These are phyloP conservation scores for Zapornia atra DNA, from an alignment of 2,113 vertebrate genomes.

Conservation along the genomic window DNA sequence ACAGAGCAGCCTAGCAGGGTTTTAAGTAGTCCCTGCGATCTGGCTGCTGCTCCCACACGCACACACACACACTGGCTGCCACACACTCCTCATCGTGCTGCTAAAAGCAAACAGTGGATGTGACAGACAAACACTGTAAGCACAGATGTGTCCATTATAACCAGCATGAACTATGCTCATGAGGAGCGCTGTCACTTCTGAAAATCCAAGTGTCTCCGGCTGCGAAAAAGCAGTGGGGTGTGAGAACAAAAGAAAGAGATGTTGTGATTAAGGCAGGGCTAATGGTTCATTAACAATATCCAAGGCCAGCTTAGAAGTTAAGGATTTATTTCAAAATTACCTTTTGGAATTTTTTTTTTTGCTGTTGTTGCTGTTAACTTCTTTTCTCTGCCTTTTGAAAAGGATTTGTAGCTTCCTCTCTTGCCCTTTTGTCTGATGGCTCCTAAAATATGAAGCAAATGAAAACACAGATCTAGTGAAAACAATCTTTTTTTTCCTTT, in stretches of 20 bases:
- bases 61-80: slow-evolving; percentile 28
- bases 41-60: slow-evolving; percentile 33
- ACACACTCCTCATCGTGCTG: slow-evolving; percentile 52
- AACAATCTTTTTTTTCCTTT: slow-evolving; percentile 28
- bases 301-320: slow-evolving; percentile 39
- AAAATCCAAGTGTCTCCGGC: slow-evolving; percentile 43
- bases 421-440: slow-evolving; percentile 39
- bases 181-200: slow-evolving; percentile 69
- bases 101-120: slow-evolving; percentile 71
- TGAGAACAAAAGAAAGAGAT: slow-evolving; percentile 74
- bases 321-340: slow-evolving; percentile 63
- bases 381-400: slow-evolving; percentile 41
- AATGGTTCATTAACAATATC: slow-evolving; percentile 69
- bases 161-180: slow-evolving; percentile 56
- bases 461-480: slow-evolving; percentile 43
- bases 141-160: slow-evolving; percentile 76
- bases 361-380: not conserved
- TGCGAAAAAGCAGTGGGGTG: slow-evolving; percentile 69
- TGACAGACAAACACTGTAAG: slow-evolving; percentile 59
- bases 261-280: slow-evolving; percentile 67
- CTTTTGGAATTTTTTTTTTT: not conserved
- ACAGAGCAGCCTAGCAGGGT: slow-evolving; percentile 54
- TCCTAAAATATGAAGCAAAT: slow-evolving; percentile 57
- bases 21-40: slow-evolving; percentile 56
- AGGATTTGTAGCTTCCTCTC: slow-evolving; percentile 55